Percentiles rank a stretch among this genome's conserved stretches.
phyloP scores from a whole-genome alignment of 1,140 invertebrate genomes.

The Lanistes nyassanus region DNA sequence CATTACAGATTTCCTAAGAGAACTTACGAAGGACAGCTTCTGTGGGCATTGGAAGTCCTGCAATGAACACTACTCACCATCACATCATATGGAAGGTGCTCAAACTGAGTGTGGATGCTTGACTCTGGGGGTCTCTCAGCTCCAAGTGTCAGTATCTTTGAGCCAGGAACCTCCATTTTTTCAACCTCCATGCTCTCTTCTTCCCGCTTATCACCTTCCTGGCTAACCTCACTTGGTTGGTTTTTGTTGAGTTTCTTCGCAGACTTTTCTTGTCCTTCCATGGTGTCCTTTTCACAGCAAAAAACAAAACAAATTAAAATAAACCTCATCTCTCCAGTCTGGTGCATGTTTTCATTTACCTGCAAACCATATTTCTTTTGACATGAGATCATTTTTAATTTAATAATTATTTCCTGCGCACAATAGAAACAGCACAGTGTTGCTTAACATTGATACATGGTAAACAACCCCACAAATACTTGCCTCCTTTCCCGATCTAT shows the following conservation, averaged over 20 bases:
- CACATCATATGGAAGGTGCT: constrained; percentile 48
- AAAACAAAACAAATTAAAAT: background rate
- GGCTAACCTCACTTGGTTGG: constrained; percentile 36
- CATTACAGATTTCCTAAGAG: background rate
- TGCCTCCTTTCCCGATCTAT: no score
- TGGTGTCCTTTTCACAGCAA: constrained; percentile 24
- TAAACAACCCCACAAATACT: no score
- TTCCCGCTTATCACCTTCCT: constrained; percentile 36
- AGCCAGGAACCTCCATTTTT: constrained; percentile 79
- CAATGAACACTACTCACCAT: constrained; percentile 18
- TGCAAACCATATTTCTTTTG: no score
- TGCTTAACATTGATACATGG: no score
- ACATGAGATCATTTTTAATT: no score
- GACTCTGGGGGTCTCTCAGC: constrained; percentile 79
- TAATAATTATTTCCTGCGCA: no score
- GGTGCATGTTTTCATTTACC: no score
- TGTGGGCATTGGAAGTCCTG: no score
- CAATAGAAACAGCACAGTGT: no score
- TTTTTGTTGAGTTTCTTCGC: constrained; percentile 34
- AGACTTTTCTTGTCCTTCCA: constrained; percentile 31
- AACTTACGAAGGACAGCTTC: background rate
- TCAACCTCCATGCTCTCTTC: constrained; percentile 34
- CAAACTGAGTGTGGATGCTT: constrained; percentile 72
- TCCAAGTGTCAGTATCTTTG: constrained; percentile 75
- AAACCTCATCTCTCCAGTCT: no score